Evolutionary conservation across 2,113 vertebrate species (phyloP), one percentile per base, ranked within the genome.

Genomic region (Pseudorhombus dupliciocellatus): DNA sequence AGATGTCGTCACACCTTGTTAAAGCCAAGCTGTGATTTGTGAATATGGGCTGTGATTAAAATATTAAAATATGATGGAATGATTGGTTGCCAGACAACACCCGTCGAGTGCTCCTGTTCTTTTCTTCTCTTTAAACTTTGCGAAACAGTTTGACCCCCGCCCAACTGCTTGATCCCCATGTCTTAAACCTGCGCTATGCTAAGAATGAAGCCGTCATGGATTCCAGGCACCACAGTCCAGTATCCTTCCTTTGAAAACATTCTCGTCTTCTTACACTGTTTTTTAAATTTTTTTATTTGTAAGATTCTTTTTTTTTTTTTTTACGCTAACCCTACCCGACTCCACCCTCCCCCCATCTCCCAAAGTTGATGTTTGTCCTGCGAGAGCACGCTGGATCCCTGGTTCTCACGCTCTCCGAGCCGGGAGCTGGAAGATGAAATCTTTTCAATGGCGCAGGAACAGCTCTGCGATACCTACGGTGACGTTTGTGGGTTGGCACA

Each of bases 181-280:
- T 80, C 84, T 70, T 89, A 89, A 90, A 88, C 80, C 86, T 70
- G 55, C 81, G 44, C 67, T 87, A 84, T 85, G 82, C 69, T 77
- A 80, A 88, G 85, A 89, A 89, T 90, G 89, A 86, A 70, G 64
- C 61, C 24, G 48, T 42, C 64, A 50, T 56, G 50, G 60, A 62
- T 75, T 87, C 72, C 85, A 84, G 84, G 66, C 79, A 84, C 85
- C 78, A 46, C 85, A 82, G 80, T 80, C 85, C 75, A 25, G 75
- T 66, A 75, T 70, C 26, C 66, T 67, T 2, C 58, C 81, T 62
- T 46, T 56, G 58, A 82, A 90, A 88, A 87, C 66, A 86, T 72
- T 73, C 26, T 60, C 46, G 26, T 70, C 69, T 62, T 76, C 57
- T 76, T 55, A 55, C 34, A 53, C 59, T 63, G 37, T 40, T 25